phyloP scores from a whole-genome alignment of 2,888 invertebrate species.

The Caenorhabditis sp. region DNA sequence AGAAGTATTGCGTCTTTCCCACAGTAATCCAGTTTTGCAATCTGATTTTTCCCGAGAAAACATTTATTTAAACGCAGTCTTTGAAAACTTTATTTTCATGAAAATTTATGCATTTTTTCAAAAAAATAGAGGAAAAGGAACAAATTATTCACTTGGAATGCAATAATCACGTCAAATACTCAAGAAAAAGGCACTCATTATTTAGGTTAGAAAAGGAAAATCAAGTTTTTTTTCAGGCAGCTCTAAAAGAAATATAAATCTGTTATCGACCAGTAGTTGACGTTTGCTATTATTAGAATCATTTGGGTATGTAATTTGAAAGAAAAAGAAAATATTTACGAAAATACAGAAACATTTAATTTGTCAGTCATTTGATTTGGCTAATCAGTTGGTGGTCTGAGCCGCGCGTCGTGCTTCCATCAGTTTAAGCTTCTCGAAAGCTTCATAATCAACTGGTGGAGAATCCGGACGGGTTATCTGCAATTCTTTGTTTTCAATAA shows the following conservation, averaged over 20 bases:
- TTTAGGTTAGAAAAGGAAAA: not conserved
- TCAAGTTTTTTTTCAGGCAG: slow-evolving; percentile 7
- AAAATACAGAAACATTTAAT: not conserved
- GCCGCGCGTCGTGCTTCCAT: slow-evolving; percentile 40
- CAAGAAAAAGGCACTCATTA: slow-evolving; percentile 28
- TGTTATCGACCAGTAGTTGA: slow-evolving; percentile 28
- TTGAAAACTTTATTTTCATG: too few species aligned
- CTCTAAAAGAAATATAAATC: slow-evolving; percentile 22
- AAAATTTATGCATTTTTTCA: not conserved
- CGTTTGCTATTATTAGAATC: slow-evolving; percentile 13
- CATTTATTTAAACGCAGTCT: too few species aligned
- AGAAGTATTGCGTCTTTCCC: slow-evolving; percentile 1
- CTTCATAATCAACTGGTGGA: slow-evolving; percentile 81
- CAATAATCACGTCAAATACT: slow-evolving; percentile 47
- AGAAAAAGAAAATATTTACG: not conserved
- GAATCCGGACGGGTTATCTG: slow-evolving; percentile 77
- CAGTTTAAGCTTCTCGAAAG: slow-evolving; percentile 61
- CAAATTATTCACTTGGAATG: slow-evolving; percentile 37
- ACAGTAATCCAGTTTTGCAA: slow-evolving; percentile 21
- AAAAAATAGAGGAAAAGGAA: not conserved
- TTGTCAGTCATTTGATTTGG: not conserved
- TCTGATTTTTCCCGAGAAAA: too few species aligned
- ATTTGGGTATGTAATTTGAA: too few species aligned
- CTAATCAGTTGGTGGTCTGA: slow-evolving; percentile 34
- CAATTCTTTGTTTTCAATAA: too few species aligned